Base-by-base conservation (phyloP, 2,888 invertebrate species). In the Tinea pellionella region DNA sequence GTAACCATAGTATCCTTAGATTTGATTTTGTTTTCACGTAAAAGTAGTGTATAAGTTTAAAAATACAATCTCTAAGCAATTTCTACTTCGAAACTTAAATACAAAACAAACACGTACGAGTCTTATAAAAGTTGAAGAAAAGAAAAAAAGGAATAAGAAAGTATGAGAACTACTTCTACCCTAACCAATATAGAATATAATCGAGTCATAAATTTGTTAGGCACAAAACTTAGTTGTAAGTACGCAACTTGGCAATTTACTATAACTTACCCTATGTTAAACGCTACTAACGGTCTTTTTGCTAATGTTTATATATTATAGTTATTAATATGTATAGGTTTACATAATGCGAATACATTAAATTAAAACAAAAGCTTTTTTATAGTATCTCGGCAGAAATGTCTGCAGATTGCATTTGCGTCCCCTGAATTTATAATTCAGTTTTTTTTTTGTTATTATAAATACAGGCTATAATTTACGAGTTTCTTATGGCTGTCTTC, bases 201-300 rank as follows among this genome's bases (percentile, higher is more conserved):
- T 62, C 60, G 60, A 61, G 42, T 53, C 61, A 64, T 63, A 64
- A 63, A 64, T 64, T 64, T 61, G 61, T 61, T 64, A 64, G 62
- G 63, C 53, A 53, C 53, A 53, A 53, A 47, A 53, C 53, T 53
- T 53, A 53, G 59, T n/a, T n/a, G n/a, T 37, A 18, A 59, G 30
- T 57, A 32, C 57, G 57, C 59, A 59, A 59, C 59, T 59, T 59
- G 15, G 59, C 41, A 59, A 59, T 59, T 59, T 59, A 24, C 53
- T 18, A 32, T 13, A 37, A 59, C 42, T 59, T 59, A 13, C 18
- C 37, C 59, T 16, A 32, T n/a, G 4, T 32, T 57, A 15, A 6
- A 8, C 30, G 55, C 19, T 37, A 12, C 9, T 37, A 6, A 37
- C 37, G 37, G 37, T 2, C 37, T 37, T 37, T 37, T 37, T 24